A percentile compares a stretch with the other conserved stretches of the same genome.
These are phyloP conservation scores for Percopsis omiscomaycus DNA, from an alignment of 2,797 vertebrate genomes.

Conservation along the genomic window DNA sequence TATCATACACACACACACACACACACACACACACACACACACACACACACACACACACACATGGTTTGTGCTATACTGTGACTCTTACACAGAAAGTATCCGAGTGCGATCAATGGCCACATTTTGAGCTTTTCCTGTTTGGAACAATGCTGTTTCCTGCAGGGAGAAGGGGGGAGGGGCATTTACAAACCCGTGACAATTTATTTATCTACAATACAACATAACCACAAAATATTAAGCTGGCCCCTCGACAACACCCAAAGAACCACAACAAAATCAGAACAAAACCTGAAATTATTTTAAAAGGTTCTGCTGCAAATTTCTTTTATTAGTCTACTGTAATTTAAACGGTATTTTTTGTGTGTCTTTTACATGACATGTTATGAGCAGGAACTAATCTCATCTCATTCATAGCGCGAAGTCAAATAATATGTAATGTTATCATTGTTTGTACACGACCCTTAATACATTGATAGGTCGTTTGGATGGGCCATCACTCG, in stretches of 20 bases:
- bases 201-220: constrained; percentile 5
- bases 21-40: neutral
- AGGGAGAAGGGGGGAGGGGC: neutral
- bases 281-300: too few species aligned
- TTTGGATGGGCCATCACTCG: too few species aligned
- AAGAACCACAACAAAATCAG: neutral
- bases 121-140: constrained; percentile 51
- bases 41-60: neutral
- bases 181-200: constrained; percentile 5
- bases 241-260: neutral
- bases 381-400: too few species aligned
- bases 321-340: too few species aligned
- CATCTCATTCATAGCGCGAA: too few species aligned
- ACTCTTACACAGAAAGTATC: constrained; percentile 14
- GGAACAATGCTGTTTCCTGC: constrained; percentile 61
- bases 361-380: too few species aligned
- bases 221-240: neutral
- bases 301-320: too few species aligned
- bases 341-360: too few species aligned
- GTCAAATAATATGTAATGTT: too few species aligned
- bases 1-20: neutral
- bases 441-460: too few species aligned
- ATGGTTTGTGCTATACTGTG: neutral
- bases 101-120: constrained; percentile 27
- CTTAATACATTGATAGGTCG: too few species aligned